These are phyloP conservation scores for Aspidiotus rigidus DNA, from an alignment of 2,888 invertebrate genomes.

Conservation along the genomic window DNA sequence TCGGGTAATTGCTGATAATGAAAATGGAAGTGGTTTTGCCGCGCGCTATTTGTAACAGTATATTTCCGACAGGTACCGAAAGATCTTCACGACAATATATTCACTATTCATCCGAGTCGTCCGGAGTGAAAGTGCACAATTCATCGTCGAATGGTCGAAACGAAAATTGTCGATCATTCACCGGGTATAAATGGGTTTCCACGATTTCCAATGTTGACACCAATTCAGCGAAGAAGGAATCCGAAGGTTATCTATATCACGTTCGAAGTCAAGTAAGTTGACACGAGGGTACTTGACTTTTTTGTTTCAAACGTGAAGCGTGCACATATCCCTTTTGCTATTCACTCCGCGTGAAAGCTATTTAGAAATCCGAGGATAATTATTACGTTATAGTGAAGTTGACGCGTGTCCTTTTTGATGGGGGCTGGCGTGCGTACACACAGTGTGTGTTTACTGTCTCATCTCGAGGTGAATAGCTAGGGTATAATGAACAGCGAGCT, in stretches of 20 bases:
- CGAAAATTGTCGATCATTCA: neutral
- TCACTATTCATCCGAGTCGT: conserved; percentile 2
- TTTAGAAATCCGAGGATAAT: too few species aligned
- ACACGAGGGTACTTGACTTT: too few species aligned
- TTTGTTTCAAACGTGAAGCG: too few species aligned
- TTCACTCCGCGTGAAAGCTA: too few species aligned
- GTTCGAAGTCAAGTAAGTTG: too few species aligned
- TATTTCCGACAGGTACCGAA: neutral
- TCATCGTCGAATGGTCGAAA: neutral
- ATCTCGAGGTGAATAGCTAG: too few species aligned
- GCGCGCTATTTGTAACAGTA: neutral
- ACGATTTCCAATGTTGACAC: neutral
- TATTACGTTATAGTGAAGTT: too few species aligned
- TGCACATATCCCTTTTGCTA: too few species aligned
- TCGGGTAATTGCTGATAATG: conserved; percentile 43
- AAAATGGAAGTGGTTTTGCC: neutral
- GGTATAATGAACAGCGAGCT: too few species aligned
- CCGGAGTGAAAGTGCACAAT: neutral
- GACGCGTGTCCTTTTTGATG: too few species aligned
- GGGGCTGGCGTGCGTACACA: too few species aligned
- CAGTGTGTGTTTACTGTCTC: too few species aligned
- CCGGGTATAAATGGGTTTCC: conserved; percentile 1
- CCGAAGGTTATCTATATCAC: neutral
- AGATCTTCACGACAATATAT: conserved; percentile 2
- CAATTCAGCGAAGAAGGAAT: neutral